Conservation (phyloP, 2,888 invertebrate species). For the Pyrrhosoma nymphula region DNA sequence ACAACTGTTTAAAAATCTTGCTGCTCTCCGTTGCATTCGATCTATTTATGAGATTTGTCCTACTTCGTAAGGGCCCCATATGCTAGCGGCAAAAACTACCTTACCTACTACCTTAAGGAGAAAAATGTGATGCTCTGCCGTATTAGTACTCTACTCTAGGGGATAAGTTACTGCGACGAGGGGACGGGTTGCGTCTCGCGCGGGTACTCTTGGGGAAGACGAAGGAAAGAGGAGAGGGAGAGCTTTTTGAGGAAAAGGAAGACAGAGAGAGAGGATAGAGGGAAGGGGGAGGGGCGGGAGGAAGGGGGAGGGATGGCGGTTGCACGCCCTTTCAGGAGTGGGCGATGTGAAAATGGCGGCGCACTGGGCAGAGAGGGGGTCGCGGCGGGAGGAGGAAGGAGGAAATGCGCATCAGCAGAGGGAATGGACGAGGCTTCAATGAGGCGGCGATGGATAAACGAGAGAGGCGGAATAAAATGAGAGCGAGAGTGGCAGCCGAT, state of each 20-base stretch:
- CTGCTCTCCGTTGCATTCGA: too few species aligned
- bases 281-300: background rate
- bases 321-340: background rate
- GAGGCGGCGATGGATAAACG: background rate
- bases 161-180: too few species aligned
- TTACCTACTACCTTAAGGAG: too few species aligned
- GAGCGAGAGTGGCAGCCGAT: conserved; percentile 6
- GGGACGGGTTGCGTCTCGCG: too few species aligned
- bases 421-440: background rate
- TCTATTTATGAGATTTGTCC: too few species aligned
- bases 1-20: too few species aligned
- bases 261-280: background rate
- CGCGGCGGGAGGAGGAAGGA: background rate
- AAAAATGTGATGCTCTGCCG: too few species aligned
- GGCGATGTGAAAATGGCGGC: background rate
- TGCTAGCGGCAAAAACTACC: too few species aligned
- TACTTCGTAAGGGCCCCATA: too few species aligned
- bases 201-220: background rate
- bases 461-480: background rate
- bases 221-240: background rate
- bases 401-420: background rate
- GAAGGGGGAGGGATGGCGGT: background rate
- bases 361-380: background rate
- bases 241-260: too few species aligned
- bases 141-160: too few species aligned